phyloP scores from a whole-genome alignment of 2,113 vertebrate genomes.

The Toxostoma redivivum region DNA sequence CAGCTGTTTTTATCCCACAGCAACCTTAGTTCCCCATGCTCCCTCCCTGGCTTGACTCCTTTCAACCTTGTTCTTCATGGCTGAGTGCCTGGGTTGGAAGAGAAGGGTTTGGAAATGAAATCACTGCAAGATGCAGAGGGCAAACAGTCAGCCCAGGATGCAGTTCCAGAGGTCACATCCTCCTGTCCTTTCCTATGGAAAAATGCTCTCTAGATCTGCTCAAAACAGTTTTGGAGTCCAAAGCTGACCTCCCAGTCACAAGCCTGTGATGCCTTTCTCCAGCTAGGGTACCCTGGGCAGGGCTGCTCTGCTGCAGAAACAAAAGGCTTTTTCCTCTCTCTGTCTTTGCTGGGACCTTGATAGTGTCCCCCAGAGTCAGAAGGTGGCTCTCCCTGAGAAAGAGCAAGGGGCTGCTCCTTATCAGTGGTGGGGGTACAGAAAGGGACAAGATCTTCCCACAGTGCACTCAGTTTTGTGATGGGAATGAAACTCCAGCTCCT shows the following conservation, averaged over 20 bases:
- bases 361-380: background rate
- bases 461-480: background rate
- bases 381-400: background rate
- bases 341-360: background rate
- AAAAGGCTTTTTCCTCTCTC: background rate
- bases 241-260: background rate
- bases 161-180: slow-evolving; percentile 31
- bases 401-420: background rate
- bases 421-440: background rate
- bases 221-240: background rate
- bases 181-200: slow-evolving; percentile 61
- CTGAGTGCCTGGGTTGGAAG: background rate
- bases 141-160: background rate
- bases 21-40: background rate
- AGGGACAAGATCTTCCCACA: background rate
- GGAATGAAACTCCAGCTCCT: background rate
- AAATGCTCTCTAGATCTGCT: slow-evolving; percentile 46
- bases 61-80: background rate
- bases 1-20: background rate
- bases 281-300: background rate
- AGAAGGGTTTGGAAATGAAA: slow-evolving; percentile 10
- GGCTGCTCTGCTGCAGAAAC: background rate
- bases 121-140: background rate
- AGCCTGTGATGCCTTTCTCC: background rate
- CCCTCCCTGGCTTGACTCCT: background rate